Percentiles rank a stretch among this genome's conserved stretches.
These are phyloP conservation scores for Formica exsecta DNA, from an alignment of 1,140 invertebrate genomes.

Conservation along the genomic window DNA sequence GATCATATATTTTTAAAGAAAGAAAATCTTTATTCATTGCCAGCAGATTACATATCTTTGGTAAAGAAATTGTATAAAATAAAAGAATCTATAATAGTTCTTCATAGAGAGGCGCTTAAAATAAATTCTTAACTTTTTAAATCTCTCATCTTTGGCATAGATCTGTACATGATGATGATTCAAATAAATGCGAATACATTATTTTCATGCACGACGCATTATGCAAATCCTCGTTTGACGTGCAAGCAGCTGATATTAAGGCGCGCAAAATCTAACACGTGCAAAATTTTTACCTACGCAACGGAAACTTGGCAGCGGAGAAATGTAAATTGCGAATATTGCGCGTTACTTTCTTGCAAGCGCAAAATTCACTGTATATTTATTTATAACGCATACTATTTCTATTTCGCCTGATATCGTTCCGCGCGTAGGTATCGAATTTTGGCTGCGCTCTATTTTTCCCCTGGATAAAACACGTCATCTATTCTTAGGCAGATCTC, in stretches of 20 bases:
- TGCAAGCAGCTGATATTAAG: not conserved
- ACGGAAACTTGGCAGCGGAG: slow-evolving; percentile 38
- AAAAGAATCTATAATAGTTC: no score
- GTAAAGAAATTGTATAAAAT: slow-evolving; percentile 1
- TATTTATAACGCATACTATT: slow-evolving; percentile 75
- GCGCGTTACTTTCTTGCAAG: slow-evolving; percentile 49
- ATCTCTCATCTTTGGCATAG: not conserved
- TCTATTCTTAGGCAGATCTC: slow-evolving; percentile 65
- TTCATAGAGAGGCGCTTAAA: not conserved
- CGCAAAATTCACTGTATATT: slow-evolving; percentile 62
- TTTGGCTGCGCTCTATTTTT: slow-evolving; percentile 61
- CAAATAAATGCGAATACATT: not conserved
- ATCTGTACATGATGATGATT: not conserved
- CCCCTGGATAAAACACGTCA: slow-evolving; percentile 64
- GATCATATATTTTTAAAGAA: not conserved
- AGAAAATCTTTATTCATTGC: not conserved
- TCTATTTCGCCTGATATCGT: slow-evolving; percentile 66
- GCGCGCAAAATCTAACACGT: not conserved
- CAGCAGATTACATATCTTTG: not conserved
- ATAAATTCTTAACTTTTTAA: not conserved
- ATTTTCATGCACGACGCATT: not conserved
- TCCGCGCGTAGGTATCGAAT: slow-evolving; percentile 10
- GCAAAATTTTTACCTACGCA: slow-evolving; percentile 45
- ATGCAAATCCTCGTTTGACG: not conserved
- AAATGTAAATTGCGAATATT: not conserved